Evolutionary conservation across 2,888 invertebrate genomes (phyloP).

Genomic region (Pandemis corylana): DNA sequence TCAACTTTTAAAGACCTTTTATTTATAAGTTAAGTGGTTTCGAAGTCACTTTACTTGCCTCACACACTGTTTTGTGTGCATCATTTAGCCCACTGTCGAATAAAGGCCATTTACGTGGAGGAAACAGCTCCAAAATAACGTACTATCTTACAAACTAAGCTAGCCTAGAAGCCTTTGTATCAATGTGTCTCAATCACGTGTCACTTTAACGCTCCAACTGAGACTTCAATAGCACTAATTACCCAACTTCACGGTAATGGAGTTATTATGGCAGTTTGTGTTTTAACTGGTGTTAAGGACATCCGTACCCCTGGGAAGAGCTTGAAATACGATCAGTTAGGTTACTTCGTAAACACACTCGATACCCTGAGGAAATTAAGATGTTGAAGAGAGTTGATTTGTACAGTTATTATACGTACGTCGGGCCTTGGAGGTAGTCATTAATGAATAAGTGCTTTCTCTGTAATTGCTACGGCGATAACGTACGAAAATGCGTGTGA

Average conservation of each 20-base stretch:
- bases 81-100: no score
- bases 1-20: no score
- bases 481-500: not conserved
- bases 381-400: conserved; percentile 15
- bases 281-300: conserved; percentile 24
- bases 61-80: no score
- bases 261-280: conserved; percentile 19
- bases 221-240: conserved; percentile 18
- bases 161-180: not conserved
- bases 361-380: conserved; percentile 21
- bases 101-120: no score
- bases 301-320: conserved; percentile 1
- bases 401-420: not conserved
- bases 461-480: not conserved
- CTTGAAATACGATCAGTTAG: conserved; percentile 36
- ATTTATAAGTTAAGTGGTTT: no score
- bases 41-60: no score
- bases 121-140: no score
- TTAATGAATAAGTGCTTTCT: conserved; percentile 17
- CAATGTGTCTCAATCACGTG: conserved; percentile 28
- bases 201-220: conserved; percentile 17
- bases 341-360: conserved; percentile 25
- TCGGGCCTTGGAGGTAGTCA: conserved; percentile 4
- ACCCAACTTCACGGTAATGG: conserved; percentile 27
- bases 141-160: not conserved